phyloP scores from a whole-genome alignment of 2,888 invertebrate genomes.

The Drosophila limbata region DNA sequence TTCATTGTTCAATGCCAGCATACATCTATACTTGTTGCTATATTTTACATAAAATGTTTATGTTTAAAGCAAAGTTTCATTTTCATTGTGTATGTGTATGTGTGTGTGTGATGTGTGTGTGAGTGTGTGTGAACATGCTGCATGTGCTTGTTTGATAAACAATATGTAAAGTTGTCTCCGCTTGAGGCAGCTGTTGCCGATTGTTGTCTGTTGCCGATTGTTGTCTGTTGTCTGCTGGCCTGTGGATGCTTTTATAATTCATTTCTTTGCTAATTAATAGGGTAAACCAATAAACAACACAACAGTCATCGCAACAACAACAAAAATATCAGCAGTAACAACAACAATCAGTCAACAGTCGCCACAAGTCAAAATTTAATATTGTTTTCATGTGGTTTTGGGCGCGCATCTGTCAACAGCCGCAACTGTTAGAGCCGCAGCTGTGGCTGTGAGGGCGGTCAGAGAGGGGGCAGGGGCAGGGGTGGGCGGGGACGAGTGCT shows the following conservation, averaged over 20 bases:
- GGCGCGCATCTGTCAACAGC: constrained; percentile 57
- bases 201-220: constrained; percentile 19
- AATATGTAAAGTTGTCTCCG: constrained; percentile 38
- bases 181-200: constrained; percentile 23
- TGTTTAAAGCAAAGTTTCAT: constrained; percentile 39
- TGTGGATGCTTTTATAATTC: constrained; percentile 44
- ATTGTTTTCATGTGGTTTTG: constrained; percentile 57
- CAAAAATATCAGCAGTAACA: constrained; percentile 28
- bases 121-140: constrained; percentile 21
- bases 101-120: constrained; percentile 2
- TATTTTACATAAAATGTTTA: constrained; percentile 29
- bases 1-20: constrained; percentile 29
- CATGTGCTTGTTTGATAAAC: constrained; percentile 37
- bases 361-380: constrained; percentile 47
- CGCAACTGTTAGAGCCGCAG: constrained; percentile 35
- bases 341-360: constrained; percentile 47
- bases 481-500: background rate
- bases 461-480: background rate
- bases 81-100: constrained; percentile 27
- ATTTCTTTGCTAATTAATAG: constrained; percentile 63
- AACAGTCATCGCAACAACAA: constrained; percentile 19
- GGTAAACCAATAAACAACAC: constrained; percentile 63
- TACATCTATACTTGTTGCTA: constrained; percentile 32
- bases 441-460: constrained; percentile 13
- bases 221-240: constrained; percentile 22